Conservation (phyloP, 2,888 invertebrate genomes). For the Lottia gigantea region DNA sequence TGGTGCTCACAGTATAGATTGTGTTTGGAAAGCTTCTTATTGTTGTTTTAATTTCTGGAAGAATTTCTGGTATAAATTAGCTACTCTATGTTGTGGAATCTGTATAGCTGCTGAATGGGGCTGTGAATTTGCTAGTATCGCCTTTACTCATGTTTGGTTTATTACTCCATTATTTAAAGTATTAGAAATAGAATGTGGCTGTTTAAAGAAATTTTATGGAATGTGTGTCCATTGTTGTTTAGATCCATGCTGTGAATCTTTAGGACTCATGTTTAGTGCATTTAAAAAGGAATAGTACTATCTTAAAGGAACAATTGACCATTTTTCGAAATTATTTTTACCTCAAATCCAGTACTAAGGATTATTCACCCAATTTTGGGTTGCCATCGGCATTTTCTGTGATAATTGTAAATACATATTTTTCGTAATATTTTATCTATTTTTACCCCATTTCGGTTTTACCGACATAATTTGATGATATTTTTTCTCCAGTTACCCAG, state of each 20-base stretch:
- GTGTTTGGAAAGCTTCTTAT: slow-evolving; percentile 79
- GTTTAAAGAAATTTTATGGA: slow-evolving; percentile 66
- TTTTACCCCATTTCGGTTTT: too few relatives aligned
- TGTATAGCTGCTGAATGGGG: slow-evolving; percentile 75
- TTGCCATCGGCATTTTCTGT: too few relatives aligned
- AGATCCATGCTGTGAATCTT: slow-evolving; percentile 48
- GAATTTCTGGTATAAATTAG: slow-evolving; percentile 77
- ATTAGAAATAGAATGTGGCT: slow-evolving; percentile 73
- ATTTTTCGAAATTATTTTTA: too few relatives aligned
- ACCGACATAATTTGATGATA: too few relatives aligned
- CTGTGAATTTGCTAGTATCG: slow-evolving; percentile 70
- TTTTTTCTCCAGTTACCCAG: too few relatives aligned
- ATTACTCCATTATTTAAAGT: slow-evolving; percentile 76
- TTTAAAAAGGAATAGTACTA: slow-evolving; percentile 34
- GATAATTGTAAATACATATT: too few relatives aligned
- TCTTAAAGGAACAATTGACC: too few relatives aligned
- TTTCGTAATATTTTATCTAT: too few relatives aligned
- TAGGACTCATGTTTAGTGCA: slow-evolving; percentile 39
- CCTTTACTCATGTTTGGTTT: slow-evolving; percentile 78
- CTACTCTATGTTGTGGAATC: slow-evolving; percentile 78
- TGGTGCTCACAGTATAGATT: slow-evolving; percentile 71
- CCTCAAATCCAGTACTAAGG: too few relatives aligned
- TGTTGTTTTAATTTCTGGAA: slow-evolving; percentile 75
- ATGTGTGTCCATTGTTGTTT: slow-evolving; percentile 70
- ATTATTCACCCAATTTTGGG: too few relatives aligned